Conservation (phyloP, 64 coral and sea anemone species). For the Actinia tenebrosa region DNA sequence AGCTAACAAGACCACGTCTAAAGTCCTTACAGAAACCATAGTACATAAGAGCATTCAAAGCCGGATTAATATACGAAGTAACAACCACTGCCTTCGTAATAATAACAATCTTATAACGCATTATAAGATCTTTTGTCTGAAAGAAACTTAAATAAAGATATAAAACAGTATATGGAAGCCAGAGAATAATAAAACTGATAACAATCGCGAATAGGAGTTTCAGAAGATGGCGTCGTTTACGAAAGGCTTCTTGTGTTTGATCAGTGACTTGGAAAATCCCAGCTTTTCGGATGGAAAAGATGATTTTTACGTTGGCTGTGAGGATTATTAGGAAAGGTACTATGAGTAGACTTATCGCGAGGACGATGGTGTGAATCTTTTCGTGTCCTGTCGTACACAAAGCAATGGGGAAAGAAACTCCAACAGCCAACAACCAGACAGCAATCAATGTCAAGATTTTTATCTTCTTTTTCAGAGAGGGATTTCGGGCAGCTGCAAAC, state of each 20-base stretch:
- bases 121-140: neutral
- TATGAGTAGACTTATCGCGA: neutral
- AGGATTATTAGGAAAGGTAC: conserved; percentile 13
- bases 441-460: neutral
- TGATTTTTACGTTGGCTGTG: conserved; percentile 14
- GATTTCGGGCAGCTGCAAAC: neutral
- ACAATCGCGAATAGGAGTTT: conserved; percentile 23
- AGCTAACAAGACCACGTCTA: neutral
- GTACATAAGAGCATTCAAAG: conserved; percentile 31
- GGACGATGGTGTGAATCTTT: neutral
- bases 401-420: neutral
- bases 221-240: neutral
- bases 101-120: neutral
- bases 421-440: conserved; percentile 16
- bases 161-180: conserved; percentile 13
- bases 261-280: conserved; percentile 12
- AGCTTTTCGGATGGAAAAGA: conserved; percentile 17
- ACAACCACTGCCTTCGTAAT: neutral
- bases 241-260: neutral
- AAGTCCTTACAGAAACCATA: conserved; percentile 43
- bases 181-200: conserved; percentile 26
- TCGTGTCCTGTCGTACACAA: conserved; percentile 4
- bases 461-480: neutral
- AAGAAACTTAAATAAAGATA: conserved; percentile 20
- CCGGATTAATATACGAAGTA: conserved; percentile 16